phyloP scores from a whole-genome alignment of 2,113 vertebrate genomes.

The Ammodytes dubius region DNA sequence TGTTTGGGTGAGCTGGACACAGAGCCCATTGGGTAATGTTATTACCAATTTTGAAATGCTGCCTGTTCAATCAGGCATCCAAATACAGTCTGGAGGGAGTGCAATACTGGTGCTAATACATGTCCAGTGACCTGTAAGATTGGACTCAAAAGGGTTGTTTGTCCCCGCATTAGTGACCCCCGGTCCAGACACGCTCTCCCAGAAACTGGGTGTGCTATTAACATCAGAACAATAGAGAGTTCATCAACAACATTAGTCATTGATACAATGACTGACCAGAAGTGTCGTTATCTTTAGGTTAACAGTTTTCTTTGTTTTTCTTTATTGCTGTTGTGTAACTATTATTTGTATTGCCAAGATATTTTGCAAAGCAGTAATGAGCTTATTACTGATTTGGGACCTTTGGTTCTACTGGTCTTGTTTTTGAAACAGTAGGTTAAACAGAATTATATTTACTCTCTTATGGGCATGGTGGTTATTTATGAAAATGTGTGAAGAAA shows the following conservation, averaged over 20 bases:
- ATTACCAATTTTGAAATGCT: slow-evolving; percentile 43
- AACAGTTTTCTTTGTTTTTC: not conserved
- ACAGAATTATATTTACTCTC: not conserved
- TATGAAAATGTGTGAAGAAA: not conserved
- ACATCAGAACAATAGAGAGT: slow-evolving; percentile 73
- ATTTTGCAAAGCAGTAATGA: not conserved
- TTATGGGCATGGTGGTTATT: not conserved
- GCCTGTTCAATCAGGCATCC: slow-evolving; percentile 33
- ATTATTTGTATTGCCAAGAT: not conserved
- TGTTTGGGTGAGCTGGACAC: slow-evolving; percentile 10
- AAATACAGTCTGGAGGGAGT: slow-evolving; percentile 23
- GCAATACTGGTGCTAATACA: slow-evolving; percentile 42
- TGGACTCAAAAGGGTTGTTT: slow-evolving; percentile 66
- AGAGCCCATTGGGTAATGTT: slow-evolving; percentile 18
- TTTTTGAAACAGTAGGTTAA: not conserved
- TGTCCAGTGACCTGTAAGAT: slow-evolving; percentile 78
- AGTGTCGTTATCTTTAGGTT: slow-evolving; percentile 8
- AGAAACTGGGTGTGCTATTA: slow-evolving; percentile 70
- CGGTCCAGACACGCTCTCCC: slow-evolving; percentile 73
- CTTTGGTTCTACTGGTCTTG: not conserved
- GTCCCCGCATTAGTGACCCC: slow-evolving; percentile 66
- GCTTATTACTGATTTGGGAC: not conserved
- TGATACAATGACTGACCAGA: slow-evolving; percentile 41
- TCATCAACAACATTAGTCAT: slow-evolving; percentile 50
- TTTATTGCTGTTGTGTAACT: not conserved